These are phyloP conservation scores for Miniopterus natalensis DNA, from an alignment of 2,113 vertebrate species.

Conservation along the genomic window DNA sequence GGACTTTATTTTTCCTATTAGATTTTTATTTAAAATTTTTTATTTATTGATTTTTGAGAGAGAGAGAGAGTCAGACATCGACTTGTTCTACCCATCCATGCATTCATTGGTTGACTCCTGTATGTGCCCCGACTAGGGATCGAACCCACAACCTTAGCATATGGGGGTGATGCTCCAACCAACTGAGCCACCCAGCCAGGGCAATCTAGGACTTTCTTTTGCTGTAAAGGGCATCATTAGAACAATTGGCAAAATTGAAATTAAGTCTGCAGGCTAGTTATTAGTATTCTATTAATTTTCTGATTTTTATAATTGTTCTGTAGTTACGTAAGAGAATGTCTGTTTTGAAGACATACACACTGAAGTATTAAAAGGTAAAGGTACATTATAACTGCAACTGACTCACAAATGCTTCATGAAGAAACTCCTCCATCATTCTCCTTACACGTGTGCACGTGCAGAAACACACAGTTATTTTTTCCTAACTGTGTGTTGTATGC, in stretches of 20 bases:
- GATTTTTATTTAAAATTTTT: background rate
- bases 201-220: slow-evolving; percentile 42
- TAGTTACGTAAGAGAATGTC: slow-evolving; percentile 15
- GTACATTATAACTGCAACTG: background rate
- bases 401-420: background rate
- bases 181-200: background rate
- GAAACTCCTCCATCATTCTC: background rate
- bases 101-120: background rate
- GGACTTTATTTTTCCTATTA: background rate
- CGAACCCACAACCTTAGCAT: no score
- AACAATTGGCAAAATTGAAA: background rate
- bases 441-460: background rate
- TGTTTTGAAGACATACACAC: slow-evolving; percentile 29
- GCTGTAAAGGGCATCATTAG: background rate
- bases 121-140: background rate
- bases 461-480: background rate
- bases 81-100: background rate
- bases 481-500: background rate
- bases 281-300: slow-evolving; percentile 5
- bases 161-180: background rate
- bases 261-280: background rate
- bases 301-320: slow-evolving; percentile 2
- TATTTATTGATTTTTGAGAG: background rate
- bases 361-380: background rate
- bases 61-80: background rate